These are phyloP conservation scores for Verasper variegatus DNA, from an alignment of 2,113 vertebrate genomes.

Conservation along the genomic window DNA sequence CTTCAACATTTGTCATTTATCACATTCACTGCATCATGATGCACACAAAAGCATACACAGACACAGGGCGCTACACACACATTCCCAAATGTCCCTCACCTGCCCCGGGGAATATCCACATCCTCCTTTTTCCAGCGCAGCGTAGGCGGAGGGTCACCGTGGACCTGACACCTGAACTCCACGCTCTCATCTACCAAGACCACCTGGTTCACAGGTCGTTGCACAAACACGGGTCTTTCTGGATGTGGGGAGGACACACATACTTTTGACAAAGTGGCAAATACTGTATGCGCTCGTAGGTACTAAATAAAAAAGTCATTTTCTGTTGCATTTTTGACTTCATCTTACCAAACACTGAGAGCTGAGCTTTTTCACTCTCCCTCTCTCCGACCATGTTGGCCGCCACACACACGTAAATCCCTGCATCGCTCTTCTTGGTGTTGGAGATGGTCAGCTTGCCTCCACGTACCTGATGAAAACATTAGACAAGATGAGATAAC, in stretches of 20 bases:
- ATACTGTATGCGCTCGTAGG: conserved; percentile 5
- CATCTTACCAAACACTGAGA: conserved; percentile 92
- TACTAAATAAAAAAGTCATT: neutral
- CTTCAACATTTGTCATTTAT: conserved; percentile 29
- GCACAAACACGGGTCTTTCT: conserved; percentile 94
- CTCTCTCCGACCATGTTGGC: conserved; percentile 96
- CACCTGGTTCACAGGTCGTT: conserved; percentile 94
- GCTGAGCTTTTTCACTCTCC: conserved; percentile 94
- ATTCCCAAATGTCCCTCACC: conserved; percentile 77
- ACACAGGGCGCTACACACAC: neutral
- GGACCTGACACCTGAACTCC: conserved; percentile 94
- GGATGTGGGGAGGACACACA: conserved; percentile 52
- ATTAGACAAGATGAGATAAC: neutral
- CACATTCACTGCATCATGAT: neutral
- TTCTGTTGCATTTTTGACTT: conserved; percentile 18
- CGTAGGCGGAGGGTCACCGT: conserved; percentile 91
- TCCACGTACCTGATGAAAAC: conserved; percentile 87
- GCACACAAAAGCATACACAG: neutral
- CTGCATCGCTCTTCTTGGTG: conserved; percentile 91
- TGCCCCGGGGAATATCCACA: conserved; percentile 89
- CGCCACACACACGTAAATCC: conserved; percentile 94
- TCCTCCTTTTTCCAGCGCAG: conserved; percentile 96
- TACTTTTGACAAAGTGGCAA: conserved; percentile 37
- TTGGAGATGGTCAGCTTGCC: conserved; percentile 95
- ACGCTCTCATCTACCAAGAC: conserved; percentile 91